A percentile compares a stretch with the other conserved stretches of the same genome.
These are phyloP conservation scores for Tachypleus tridentatus DNA, from an alignment of 1,140 invertebrate genomes.

Conservation along the genomic window DNA sequence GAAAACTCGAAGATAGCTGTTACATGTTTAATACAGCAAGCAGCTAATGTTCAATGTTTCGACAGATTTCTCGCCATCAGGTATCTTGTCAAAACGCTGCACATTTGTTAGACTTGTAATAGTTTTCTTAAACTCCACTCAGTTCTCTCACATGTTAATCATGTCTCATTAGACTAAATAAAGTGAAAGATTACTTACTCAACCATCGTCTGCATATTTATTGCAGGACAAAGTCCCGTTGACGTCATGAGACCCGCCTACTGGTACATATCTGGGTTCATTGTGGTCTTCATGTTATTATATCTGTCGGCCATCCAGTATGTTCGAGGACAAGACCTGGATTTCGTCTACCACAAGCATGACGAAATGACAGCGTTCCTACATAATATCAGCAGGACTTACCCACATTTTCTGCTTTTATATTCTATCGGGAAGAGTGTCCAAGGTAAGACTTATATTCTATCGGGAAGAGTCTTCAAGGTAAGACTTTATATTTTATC, in stretches of 20 bases:
- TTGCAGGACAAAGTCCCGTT: no score
- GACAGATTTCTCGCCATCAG: no score
- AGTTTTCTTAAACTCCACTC: no score
- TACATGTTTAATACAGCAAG: no score
- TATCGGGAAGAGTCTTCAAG: conserved; percentile 67
- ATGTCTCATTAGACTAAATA: no score
- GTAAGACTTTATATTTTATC: neutral
- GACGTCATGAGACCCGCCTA: conserved; percentile 34
- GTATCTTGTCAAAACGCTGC: no score
- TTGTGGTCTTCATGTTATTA: conserved; percentile 35
- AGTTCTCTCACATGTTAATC: no score
- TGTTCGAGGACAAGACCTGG: conserved; percentile 33
- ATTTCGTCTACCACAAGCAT: conserved; percentile 81
- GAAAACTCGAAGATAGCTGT: no score
- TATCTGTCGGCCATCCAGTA: conserved; percentile 36
- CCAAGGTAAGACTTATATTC: conserved; percentile 58
- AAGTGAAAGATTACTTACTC: no score
- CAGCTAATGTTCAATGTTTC: no score
- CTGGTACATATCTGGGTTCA: conserved; percentile 35
- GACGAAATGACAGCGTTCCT: conserved; percentile 72
- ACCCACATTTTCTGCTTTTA: conserved; percentile 70
- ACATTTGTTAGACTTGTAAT: no score
- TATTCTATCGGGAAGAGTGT: conserved; percentile 89
- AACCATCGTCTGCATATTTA: no score
- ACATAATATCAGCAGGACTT: conserved; percentile 57